Conservation (phyloP, 64 coral and sea anemone species). For the Montipora sp. region DNA sequence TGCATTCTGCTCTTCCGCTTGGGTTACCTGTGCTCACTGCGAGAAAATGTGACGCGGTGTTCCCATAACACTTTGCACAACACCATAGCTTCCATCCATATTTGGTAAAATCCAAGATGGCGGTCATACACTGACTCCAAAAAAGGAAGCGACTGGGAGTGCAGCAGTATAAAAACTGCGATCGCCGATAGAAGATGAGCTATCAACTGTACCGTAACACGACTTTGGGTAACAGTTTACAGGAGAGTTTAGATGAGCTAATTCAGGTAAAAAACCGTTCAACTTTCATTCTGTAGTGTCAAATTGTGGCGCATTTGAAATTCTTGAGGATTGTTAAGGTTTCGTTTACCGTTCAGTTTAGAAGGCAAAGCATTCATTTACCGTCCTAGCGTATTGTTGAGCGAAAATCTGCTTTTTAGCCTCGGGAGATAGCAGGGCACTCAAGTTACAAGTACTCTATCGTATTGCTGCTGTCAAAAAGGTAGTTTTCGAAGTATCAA, state of each 20-base stretch:
- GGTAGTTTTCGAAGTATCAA: too few relatives aligned
- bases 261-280: constrained; percentile 79
- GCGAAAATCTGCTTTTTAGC: too few relatives aligned
- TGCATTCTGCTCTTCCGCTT: too few relatives aligned
- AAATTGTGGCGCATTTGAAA: background rate
- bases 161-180: constrained; percentile 90
- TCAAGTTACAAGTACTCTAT: too few relatives aligned
- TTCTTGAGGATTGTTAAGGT: background rate
- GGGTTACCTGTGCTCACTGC: too few relatives aligned
- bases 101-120: constrained; percentile 97
- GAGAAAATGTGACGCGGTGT: background rate
- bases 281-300: background rate
- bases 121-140: constrained; percentile 76
- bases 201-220: constrained; percentile 99
- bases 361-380: too few relatives aligned
- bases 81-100: constrained; percentile 40
- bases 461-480: too few relatives aligned
- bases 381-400: too few relatives aligned
- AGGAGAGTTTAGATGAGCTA: constrained; percentile 96
- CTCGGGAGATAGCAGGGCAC: too few relatives aligned
- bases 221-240: constrained; percentile 95
- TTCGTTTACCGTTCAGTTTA: background rate
- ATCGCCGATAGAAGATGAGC: constrained; percentile 75
- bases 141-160: constrained; percentile 83
- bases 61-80: background rate